These are phyloP conservation scores for Nemotelus pantherinus DNA, from an alignment of 2,888 invertebrate species.

Conservation along the genomic window DNA sequence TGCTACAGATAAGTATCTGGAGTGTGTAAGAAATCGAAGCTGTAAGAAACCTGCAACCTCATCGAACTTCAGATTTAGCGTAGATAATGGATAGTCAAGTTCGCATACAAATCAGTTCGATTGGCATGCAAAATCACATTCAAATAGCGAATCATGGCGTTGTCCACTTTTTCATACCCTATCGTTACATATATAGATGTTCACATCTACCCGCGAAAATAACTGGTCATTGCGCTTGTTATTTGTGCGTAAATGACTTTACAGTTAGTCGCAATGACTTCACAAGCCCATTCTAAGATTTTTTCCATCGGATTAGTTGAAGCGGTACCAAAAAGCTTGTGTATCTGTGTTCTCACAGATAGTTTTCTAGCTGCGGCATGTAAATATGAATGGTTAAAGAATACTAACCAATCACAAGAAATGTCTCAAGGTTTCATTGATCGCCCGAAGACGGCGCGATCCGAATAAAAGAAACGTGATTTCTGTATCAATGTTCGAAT, in stretches of 20 bases:
- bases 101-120: background rate
- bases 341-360: background rate
- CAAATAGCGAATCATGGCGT: constrained; percentile 28
- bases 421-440: background rate
- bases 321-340: constrained; percentile 1
- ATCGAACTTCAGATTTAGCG: background rate
- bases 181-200: background rate
- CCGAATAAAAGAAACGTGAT: too few relatives aligned
- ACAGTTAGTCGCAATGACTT: constrained; percentile 33
- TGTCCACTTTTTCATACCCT: background rate
- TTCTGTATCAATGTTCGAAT: too few relatives aligned
- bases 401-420: background rate
- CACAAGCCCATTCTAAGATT: too few relatives aligned
- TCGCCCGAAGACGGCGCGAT: background rate
- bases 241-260: constrained; percentile 32
- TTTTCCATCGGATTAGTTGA: constrained; percentile 17
- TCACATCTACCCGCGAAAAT: background rate
- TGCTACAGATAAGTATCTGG: background rate
- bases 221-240: constrained; percentile 1
- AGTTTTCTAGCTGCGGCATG: background rate
- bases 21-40: background rate
- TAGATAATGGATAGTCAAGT: background rate
- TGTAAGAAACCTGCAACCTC: background rate
- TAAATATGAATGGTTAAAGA: background rate
- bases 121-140: background rate